Conservation (phyloP, 2,113 vertebrate species). For the Phaethon lepturus region DNA sequence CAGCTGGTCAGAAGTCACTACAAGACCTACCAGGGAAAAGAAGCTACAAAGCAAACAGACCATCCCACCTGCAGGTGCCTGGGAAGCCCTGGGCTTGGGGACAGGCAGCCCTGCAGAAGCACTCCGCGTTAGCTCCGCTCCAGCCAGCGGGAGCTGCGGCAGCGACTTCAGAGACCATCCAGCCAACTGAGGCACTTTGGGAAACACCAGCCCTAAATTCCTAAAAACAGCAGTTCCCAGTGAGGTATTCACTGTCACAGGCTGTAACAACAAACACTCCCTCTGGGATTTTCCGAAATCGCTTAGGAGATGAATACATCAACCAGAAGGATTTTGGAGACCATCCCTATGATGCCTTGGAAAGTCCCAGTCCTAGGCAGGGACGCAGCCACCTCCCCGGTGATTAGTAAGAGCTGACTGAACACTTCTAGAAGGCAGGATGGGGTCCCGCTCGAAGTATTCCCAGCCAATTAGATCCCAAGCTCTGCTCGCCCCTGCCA, state of each 20-base stretch:
- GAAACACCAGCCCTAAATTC: background rate
- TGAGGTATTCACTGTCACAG: background rate
- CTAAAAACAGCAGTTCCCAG: background rate
- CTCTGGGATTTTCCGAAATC: background rate
- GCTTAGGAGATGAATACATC: background rate
- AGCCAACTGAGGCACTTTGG: background rate
- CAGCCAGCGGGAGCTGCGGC: accelerated
- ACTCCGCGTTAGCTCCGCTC: background rate
- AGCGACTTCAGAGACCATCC: background rate
- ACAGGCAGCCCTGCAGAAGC: background rate
- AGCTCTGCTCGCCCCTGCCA: background rate
- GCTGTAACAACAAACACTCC: background rate
- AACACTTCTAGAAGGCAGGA: background rate
- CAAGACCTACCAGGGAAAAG: background rate
- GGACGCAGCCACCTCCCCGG: background rate
- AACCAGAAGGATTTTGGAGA: background rate
- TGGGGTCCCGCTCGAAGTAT: background rate
- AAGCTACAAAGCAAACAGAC: background rate
- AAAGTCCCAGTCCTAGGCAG: background rate
- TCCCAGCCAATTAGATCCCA: background rate
- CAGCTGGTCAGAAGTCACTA: background rate
- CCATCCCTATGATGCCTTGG: background rate
- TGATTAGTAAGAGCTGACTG: background rate
- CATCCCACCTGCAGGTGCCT: background rate
- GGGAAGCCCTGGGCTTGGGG: background rate